These are phyloP conservation scores for Puntigrus tetrazona DNA, from an alignment of 2,113 vertebrate genomes.

Conservation along the genomic window DNA sequence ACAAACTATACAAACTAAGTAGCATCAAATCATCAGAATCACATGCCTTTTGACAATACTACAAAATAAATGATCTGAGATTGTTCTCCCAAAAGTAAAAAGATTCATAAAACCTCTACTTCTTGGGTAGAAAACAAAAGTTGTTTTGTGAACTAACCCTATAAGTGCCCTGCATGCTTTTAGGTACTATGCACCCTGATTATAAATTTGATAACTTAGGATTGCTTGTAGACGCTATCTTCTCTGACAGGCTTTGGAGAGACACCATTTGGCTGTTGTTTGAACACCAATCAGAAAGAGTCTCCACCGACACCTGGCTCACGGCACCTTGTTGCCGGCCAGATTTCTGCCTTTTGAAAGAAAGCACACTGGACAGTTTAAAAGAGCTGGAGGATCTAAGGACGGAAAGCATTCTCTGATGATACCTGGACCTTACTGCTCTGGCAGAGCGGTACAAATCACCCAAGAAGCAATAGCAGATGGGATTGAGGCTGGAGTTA, in stretches of 20 bases:
- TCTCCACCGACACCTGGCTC: conserved; percentile 51
- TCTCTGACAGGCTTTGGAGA: conserved; percentile 52
- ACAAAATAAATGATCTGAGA: background rate
- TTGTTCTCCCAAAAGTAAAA: background rate
- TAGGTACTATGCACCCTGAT: background rate
- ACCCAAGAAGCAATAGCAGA: conserved; percentile 91
- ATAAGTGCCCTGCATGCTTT: background rate
- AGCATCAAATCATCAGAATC: conserved; percentile 4
- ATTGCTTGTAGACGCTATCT: conserved; percentile 29
- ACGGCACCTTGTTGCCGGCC: conserved; percentile 12
- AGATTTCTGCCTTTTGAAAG: conserved; percentile 45
- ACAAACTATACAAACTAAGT: background rate
- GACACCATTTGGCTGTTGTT: conserved; percentile 57
- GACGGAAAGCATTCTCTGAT: conserved; percentile 80
- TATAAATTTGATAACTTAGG: conserved; percentile 53
- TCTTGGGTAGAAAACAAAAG: background rate
- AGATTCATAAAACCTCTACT: background rate
- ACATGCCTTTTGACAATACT: background rate
- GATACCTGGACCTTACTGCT: conserved; percentile 84
- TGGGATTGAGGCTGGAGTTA: conserved; percentile 92
- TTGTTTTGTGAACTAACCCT: background rate
- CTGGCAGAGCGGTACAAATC: conserved; percentile 84
- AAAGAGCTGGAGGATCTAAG: conserved; percentile 74
- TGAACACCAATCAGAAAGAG: conserved; percentile 58
- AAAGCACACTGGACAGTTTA: conserved; percentile 51